phyloP scores from a whole-genome alignment of 2,888 invertebrate species.

The Exocentrus adspersus region DNA sequence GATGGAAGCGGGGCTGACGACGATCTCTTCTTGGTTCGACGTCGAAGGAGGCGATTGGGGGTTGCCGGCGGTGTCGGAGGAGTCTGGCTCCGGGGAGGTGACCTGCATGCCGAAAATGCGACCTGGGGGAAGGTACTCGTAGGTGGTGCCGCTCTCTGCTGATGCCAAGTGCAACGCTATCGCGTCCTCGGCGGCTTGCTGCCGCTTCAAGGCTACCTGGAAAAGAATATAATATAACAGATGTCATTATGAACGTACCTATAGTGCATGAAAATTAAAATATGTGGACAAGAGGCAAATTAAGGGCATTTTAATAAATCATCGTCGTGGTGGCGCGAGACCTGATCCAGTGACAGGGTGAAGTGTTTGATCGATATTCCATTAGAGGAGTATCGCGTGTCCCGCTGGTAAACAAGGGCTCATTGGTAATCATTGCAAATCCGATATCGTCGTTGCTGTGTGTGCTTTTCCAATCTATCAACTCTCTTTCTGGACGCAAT shows the following conservation, averaged over 20 bases:
- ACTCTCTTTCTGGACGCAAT: conserved; percentile 18
- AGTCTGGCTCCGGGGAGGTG: conserved; percentile 73
- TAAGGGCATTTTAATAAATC: conserved; percentile 20
- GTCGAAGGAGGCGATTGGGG: conserved; percentile 33
- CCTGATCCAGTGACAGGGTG: conserved; percentile 49
- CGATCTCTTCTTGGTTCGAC: conserved; percentile 48
- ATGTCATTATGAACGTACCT: no score
- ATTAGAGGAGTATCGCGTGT: conserved; percentile 58
- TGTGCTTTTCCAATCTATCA: conserved; percentile 27
- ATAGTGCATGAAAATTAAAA: no score
- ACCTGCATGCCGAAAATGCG: conserved; percentile 91
- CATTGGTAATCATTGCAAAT: conserved; percentile 51
- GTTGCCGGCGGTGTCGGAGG: conserved; percentile 26
- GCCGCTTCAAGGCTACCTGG: conserved; percentile 93
- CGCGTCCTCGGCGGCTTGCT: conserved; percentile 97
- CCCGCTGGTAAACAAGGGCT: conserved; percentile 52
- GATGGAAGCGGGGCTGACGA: conserved; percentile 77
- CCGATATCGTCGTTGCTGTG: conserved; percentile 40
- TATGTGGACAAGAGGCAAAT: background rate
- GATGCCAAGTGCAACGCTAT: conserved; percentile 92
- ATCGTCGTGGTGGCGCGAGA: conserved; percentile 40
- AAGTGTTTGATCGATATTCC: conserved; percentile 61
- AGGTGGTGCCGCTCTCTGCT: conserved; percentile 79
- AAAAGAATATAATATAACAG: conserved; percentile 5
- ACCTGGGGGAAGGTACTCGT: conserved; percentile 84